Evolutionary conservation across 2,797 vertebrate genomes (phyloP), one percentile per base, ranked within the genome.

Genomic region (Forpus xanthops): DNA sequence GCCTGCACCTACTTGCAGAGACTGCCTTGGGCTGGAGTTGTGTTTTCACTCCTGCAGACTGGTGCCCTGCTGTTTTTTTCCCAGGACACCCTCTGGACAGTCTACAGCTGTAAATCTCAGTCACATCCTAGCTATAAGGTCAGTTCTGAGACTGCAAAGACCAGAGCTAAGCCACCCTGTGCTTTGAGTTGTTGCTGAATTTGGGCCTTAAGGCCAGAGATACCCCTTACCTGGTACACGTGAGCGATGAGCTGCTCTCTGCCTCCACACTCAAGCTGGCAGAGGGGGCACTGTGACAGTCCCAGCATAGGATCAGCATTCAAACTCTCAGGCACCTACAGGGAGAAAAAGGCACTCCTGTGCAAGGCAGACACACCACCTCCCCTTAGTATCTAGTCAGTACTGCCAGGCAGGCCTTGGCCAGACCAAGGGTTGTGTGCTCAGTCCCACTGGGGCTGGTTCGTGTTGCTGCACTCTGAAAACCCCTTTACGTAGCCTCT

Each of bases 181-280:
- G 39, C 47, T 87, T n/a, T 78, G 33, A 30, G 16, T 39, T 70
- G 44, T 60, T 93, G 72, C 66, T 90, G 52, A 44, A 27, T 53
- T 35, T 67, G 35, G 75, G 39, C 17, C 23, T 67, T 74, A 74
- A 85, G 73, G 24, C 27, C 82, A 93, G 23, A 80, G 37, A 44
- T 21, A 73, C 6, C 85, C 55, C 41, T 28, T 98, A 99, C 99
- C 99, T 99, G 99, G 96, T 99, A 99, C 42, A 99, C 98, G 0
- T 99, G 99, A 64, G 99, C 98, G 82, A 99, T 99, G 86, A 99
- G 98, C 89, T 99, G 99, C 95, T 99, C 99, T 25, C 98, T 98
- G 97, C 98, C 98, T 95, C 98, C 98, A 97, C 99, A 99, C 89
- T 99, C 99, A 96, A 99, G 96, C 76, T 99, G 98, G 97, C 99